Evolutionary conservation across 2,797 vertebrate genomes (phyloP).

Genomic region (Xyrichtys novacula): DNA sequence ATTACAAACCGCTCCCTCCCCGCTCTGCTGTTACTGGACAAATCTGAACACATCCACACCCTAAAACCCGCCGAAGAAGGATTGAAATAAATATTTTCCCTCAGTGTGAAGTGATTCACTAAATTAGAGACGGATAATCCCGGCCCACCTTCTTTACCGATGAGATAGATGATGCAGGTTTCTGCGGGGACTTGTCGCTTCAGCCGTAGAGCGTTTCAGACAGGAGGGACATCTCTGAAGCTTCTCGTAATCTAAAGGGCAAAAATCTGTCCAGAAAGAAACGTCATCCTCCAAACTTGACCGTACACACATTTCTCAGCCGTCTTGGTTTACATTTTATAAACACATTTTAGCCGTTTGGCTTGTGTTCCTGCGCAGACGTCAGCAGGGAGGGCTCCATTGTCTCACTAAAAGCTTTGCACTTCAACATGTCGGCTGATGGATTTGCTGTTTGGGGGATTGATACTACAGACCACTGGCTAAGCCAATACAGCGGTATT

Average conservation of each 20-base stretch:
- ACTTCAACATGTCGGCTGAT: constrained; percentile 61
- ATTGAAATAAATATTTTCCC: constrained; percentile 14
- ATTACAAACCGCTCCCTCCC: constrained; percentile 46
- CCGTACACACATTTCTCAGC: constrained; percentile 38
- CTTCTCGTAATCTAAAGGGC: constrained; percentile 42
- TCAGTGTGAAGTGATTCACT: constrained; percentile 1
- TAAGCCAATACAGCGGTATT: constrained; percentile 2
- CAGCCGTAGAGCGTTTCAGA: constrained; percentile 29
- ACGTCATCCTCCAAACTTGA: constrained; percentile 43
- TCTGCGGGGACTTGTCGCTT: constrained; percentile 35
- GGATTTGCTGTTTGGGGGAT: constrained; percentile 29
- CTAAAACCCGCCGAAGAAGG: constrained; percentile 3
- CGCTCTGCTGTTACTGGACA: constrained; percentile 20
- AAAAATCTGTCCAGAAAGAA: constrained; percentile 34
- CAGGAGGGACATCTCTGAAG: constrained; percentile 23
- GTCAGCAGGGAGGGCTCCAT: constrained; percentile 47
- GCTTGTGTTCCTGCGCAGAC: constrained; percentile 28
- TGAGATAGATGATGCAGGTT: constrained; percentile 41
- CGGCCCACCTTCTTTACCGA: constrained; percentile 26
- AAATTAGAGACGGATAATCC: constrained; percentile 17
- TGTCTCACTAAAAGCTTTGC: constrained; percentile 59
- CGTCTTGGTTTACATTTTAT: constrained; percentile 52
- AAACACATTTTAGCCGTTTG: constrained; percentile 37
- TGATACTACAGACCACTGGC: constrained; percentile 26
- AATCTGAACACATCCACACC: not conserved